Evolutionary conservation across 2,797 vertebrate genomes (phyloP).

Genomic region (Muscicapa comitata): DNA sequence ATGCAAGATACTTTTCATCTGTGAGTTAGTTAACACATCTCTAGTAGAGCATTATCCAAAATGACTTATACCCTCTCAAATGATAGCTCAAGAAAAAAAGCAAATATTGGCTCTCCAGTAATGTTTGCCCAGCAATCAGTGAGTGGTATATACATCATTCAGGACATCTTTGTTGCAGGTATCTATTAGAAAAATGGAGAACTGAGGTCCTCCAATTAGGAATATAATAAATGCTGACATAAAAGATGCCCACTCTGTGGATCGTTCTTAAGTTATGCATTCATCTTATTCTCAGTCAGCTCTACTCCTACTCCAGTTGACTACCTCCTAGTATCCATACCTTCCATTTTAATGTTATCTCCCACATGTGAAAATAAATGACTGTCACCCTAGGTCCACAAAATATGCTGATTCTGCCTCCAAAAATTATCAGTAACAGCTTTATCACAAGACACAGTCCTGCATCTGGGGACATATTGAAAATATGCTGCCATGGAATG

Average conservation of each 20-base stretch:
- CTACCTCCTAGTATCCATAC: background rate
- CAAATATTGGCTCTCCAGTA: conserved; percentile 73
- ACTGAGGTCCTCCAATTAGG: conserved; percentile 57
- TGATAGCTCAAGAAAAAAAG: conserved; percentile 56
- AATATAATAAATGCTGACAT: conserved; percentile 48
- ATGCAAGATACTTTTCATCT: background rate
- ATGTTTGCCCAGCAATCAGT: conserved; percentile 70
- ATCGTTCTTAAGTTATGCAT: conserved; percentile 33
- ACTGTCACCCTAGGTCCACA: background rate
- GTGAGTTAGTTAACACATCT: conserved; percentile 33
- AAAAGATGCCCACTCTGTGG: background rate
- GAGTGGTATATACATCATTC: conserved; percentile 46
- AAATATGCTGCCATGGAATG: background rate
- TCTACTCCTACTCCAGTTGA: background rate
- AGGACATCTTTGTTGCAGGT: conserved; percentile 55
- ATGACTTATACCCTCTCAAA: conserved; percentile 54
- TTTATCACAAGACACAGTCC: background rate
- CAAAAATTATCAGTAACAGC: background rate
- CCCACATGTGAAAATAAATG: background rate
- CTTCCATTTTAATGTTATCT: background rate
- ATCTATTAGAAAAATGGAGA: conserved; percentile 72
- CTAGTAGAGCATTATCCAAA: conserved; percentile 29
- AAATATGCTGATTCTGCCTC: background rate
- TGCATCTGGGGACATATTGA: background rate
- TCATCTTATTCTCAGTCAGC: background rate